These are phyloP conservation scores for Callinectes sapidus DNA, from an alignment of 2,888 invertebrate genomes.

Conservation along the genomic window DNA sequence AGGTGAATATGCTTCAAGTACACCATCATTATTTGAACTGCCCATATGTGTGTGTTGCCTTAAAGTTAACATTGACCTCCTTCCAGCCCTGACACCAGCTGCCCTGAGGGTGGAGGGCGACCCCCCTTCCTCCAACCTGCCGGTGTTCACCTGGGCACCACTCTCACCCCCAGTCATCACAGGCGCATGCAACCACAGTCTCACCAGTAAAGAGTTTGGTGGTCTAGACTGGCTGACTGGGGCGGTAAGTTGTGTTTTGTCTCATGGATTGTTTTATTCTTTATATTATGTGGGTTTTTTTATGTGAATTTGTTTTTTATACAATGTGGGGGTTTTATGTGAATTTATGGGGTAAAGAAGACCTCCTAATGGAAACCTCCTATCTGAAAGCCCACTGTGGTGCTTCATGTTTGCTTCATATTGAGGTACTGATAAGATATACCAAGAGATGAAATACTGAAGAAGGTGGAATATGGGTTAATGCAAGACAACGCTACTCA, in stretches of 20 bases:
- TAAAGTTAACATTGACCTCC: background rate
- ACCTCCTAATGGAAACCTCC: too few species aligned
- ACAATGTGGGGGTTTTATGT: too few species aligned
- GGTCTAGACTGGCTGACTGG: constrained; percentile 60
- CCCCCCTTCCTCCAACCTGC: background rate
- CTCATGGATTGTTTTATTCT: background rate
- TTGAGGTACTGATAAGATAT: background rate
- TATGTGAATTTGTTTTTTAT: too few species aligned
- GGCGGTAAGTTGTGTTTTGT: constrained; percentile 48
- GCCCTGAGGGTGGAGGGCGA: constrained; percentile 32
- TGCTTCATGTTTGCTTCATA: background rate
- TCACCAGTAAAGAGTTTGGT: constrained; percentile 32
- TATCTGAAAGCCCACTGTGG: too few species aligned
- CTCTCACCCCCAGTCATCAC: background rate
- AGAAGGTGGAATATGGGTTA: too few species aligned
- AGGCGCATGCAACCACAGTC: background rate
- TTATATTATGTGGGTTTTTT: too few species aligned
- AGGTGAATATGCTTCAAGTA: background rate
- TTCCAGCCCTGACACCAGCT: background rate
- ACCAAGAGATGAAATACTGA: too few species aligned
- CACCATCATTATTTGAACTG: too few species aligned
- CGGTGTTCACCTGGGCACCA: background rate
- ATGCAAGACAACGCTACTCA: too few species aligned
- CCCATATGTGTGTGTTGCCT: background rate
- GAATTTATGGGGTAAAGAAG: too few species aligned